Evolutionary conservation across 2,113 vertebrate genomes (phyloP).

Genomic region (Campylomormyrus numenius): DNA sequence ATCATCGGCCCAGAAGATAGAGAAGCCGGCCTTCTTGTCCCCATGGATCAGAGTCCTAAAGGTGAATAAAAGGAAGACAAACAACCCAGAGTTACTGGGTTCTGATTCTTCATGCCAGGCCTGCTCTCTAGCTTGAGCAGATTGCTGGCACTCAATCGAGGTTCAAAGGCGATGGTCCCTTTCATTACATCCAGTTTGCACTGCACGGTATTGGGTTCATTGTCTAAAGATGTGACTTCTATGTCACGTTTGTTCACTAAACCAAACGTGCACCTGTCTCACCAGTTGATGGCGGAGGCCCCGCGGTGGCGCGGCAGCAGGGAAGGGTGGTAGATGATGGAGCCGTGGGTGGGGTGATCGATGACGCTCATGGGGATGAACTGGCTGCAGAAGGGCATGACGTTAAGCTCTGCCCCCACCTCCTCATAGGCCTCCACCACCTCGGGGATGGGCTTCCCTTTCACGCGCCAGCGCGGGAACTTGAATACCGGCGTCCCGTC

Average conservation of each 20-base stretch:
- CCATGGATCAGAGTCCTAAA: conserved; percentile 91
- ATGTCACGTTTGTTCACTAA: background rate
- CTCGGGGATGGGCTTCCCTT: conserved; percentile 80
- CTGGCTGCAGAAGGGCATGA: conserved; percentile 95
- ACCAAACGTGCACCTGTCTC: conserved; percentile 27
- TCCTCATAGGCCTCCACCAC: conserved; percentile 81
- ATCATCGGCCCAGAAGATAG: conserved; percentile 94
- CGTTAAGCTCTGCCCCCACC: conserved; percentile 89
- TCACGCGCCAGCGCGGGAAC: conserved; percentile 84
- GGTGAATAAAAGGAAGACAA: conserved; percentile 12
- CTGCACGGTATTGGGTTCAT: background rate
- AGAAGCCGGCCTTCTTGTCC: conserved; percentile 86
- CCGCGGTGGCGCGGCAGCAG: conserved; percentile 89
- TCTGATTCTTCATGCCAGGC: background rate
- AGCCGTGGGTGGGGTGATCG: conserved; percentile 78
- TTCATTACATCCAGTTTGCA: background rate
- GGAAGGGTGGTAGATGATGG: conserved; percentile 96
- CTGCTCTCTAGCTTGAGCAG: background rate
- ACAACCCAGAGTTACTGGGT: background rate
- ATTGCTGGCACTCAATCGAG: background rate
- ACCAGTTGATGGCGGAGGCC: conserved; percentile 98
- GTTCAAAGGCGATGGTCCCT: background rate
- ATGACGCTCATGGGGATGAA: conserved; percentile 98
- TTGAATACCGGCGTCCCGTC: conserved; percentile 94
- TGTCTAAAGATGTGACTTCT: background rate